Conservation (phyloP, 2,888 invertebrate genomes). For the Trachelus stipa region DNA sequence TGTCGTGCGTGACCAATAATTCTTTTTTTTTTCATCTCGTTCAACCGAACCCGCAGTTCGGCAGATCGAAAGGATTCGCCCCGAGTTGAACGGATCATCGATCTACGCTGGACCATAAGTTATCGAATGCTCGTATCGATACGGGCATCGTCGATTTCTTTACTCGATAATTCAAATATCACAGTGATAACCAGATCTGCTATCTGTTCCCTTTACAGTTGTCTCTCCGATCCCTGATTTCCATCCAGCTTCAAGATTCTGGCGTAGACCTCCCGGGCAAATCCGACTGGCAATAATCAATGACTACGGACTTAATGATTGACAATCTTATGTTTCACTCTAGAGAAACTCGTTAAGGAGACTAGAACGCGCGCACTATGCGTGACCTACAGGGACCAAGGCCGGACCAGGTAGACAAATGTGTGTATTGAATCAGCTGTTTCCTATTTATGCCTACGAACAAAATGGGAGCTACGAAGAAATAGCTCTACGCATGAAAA, state of each 20-base stretch:
- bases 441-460: conserved; percentile 9
- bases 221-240: not conserved
- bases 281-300: not conserved
- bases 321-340: not conserved
- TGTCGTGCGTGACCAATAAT: conserved; percentile 18
- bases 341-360: not conserved
- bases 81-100: not conserved
- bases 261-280: not conserved
- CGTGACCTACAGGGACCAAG: not conserved
- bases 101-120: not conserved
- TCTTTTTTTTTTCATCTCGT: not conserved
- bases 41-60: not conserved
- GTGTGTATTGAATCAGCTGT: conserved; percentile 23
- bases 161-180: not conserved
- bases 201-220: not conserved
- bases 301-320: not conserved
- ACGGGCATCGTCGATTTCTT: not conserved
- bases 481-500: not conserved
- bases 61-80: not conserved
- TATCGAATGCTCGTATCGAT: not conserved
- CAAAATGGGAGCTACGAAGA: not conserved
- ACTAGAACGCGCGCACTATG: not conserved
- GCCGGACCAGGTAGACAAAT: not conserved
- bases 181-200: not conserved
- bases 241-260: not conserved